Percentiles rank a stretch among this genome's conserved stretches.
Conservation (phyloP, 2,797 vertebrate species). For the Tokudaia muenninki region DNA sequence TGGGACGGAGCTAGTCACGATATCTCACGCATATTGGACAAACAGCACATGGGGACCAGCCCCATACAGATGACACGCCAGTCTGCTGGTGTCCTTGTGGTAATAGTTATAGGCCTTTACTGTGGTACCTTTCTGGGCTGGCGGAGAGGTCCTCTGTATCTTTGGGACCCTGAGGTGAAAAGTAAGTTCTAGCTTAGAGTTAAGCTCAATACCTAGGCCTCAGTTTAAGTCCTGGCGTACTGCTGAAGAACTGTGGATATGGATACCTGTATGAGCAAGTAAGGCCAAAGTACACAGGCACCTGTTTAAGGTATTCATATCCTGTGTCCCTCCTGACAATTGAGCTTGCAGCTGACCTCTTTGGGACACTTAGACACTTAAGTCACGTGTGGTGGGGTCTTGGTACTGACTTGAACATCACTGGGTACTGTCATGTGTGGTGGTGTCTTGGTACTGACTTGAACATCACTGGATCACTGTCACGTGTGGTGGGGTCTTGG, state of each 20-base stretch:
- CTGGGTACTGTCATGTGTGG: background rate
- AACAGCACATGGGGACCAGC: background rate
- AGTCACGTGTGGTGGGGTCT: fast-evolving
- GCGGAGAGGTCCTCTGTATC: background rate
- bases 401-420: background rate
- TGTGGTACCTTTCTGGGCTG: background rate
- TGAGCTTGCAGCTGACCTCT: background rate
- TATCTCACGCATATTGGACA: background rate
- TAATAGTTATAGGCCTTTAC: background rate
- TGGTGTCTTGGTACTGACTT: background rate
- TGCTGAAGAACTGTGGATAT: background rate
- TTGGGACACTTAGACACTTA: too few species aligned
- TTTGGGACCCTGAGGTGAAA: background rate
- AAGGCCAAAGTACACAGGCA: background rate
- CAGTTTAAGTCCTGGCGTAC: background rate
- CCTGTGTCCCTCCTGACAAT: background rate
- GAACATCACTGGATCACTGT: background rate
- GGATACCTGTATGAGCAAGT: background rate
- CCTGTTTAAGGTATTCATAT: background rate
- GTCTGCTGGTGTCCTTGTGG: too few species aligned
- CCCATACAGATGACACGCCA: background rate
- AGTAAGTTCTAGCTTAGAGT: background rate
- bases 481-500: background rate
- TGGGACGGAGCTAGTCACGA: fast-evolving
- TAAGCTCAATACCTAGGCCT: background rate